Evolutionary conservation across 1,140 invertebrate species (phyloP), one percentile per base, ranked within the genome.

Genomic region (Tetragnatha versicolor): DNA sequence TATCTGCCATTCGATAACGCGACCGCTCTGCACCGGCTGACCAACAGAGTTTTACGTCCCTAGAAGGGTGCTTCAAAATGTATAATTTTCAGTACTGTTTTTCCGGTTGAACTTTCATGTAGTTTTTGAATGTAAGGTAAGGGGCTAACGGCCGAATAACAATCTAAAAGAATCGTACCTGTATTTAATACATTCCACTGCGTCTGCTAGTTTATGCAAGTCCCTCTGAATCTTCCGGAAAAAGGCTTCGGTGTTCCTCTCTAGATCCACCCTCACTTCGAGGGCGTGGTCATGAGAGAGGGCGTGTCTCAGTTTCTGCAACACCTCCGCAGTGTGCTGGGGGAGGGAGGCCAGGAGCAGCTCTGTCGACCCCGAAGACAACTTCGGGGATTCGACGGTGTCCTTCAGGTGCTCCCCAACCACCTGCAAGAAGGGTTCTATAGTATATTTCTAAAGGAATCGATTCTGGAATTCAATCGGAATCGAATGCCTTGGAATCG

Each of bases 401-500:
- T 63, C 27, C 42, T 76, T 76, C 2, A 73, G 60, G 45, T 73
- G 25, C 17, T 73, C 69, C 14, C 69, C 69, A n/a, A 58, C 29
- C 3, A 73, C 17, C 31, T 73, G 69, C n/a, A 60, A 1, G 3
- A 5, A 22, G n/a, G 51, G 58, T 60, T 20, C 31, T 29, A 12
- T n/a, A 31, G 5, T 60, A 20, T 12, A 3, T 53, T 47, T 73
- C 53, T 31, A 73, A 42, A 3, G n/a, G n/a, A n/a, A n/a, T n/a
- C n/a, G n/a, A n/a, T n/a, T n/a, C n/a, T n/a, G n/a, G n/a, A n/a
- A n/a, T n/a, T n/a, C n/a, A n/a, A n/a, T n/a, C n/a, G n/a, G n/a
- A n/a, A n/a, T n/a, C n/a, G n/a, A n/a, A n/a, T n/a, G n/a, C n/a
- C n/a, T n/a, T n/a, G n/a, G n/a, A n/a, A n/a, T n/a, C n/a, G n/a